Conservation (phyloP, 2,797 vertebrate genomes). For the Peromyscus melanophrys region DNA sequence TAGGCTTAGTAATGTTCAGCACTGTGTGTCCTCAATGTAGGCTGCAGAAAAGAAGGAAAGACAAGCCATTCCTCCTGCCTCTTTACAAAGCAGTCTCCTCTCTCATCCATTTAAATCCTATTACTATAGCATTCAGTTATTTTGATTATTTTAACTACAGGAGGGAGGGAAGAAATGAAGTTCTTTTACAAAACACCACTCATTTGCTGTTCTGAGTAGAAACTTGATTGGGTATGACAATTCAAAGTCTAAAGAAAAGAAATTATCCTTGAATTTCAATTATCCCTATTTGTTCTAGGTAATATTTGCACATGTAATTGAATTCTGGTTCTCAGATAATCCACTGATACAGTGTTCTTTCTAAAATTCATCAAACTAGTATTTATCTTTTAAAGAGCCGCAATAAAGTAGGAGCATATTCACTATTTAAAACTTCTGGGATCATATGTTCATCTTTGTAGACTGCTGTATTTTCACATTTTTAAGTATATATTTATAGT, state of each 20-base stretch:
- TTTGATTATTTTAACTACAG: background rate
- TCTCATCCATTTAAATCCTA: background rate
- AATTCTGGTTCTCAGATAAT: background rate
- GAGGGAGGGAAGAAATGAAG: background rate
- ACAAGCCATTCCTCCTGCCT: background rate
- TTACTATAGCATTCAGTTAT: background rate
- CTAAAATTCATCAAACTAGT: background rate
- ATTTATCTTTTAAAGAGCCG: conserved; percentile 54
- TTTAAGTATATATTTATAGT: background rate
- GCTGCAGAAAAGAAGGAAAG: background rate
- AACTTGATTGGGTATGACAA: background rate
- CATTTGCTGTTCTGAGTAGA: background rate
- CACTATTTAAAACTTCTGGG: background rate
- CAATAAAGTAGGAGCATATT: background rate
- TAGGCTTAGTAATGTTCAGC: conserved; percentile 11
- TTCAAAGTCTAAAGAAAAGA: conserved; percentile 14
- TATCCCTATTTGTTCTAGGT: conserved; percentile 22
- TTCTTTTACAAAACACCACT: background rate
- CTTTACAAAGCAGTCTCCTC: background rate
- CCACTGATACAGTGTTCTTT: background rate
- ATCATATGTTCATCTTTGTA: background rate
- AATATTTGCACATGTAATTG: conserved; percentile 42
- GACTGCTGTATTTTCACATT: conserved; percentile 12
- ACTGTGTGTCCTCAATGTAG: conserved; percentile 5
- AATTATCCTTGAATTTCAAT: conserved; percentile 46